Base-by-base conservation (phyloP, 2,113 vertebrate species). In the Protobothrops mucrosquamatus region DNA sequence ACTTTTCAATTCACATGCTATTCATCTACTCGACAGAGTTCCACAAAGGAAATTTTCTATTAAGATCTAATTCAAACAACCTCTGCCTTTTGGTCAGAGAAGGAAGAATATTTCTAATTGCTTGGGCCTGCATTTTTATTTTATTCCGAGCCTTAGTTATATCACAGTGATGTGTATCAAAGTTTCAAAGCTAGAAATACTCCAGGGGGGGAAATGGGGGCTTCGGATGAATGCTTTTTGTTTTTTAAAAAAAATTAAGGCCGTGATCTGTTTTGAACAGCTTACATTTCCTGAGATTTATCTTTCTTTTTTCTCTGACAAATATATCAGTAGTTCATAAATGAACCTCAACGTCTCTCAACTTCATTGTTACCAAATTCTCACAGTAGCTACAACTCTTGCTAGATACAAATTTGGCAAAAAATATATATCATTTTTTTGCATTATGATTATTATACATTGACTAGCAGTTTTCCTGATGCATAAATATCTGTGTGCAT, bases 241-340 rank as follows among this genome's bases (percentile, higher is more conserved):
- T 51, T 52, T 29, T 29, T 87, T n/a, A 18, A 81, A 39, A 81
- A 69, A 43, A 34, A 94, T 86, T 91, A 93, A 95, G 85, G 91
- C 94, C 94, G 91, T 94, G 94, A 96, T 96, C 94, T 95, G 94
- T 96, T 96, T 51, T 94, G 95, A 95, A 2, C 52, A 93, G 85
- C 89, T 93, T 94, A 2, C 90, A 81, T 91, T 95, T 51, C 43
- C 34, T 88, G 95, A 92, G 91, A 93, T 95, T 94, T 95, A 93
- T 95, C 95, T 94, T 69, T 85, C 26, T 91, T 61, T 81, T 89
- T 48, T 91, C 18, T 4, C 34, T 57, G 95, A 92, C 39, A 94
- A 74, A 91, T 91, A 92, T 95, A 94, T 95, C 29, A 14, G 89
- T 91, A 95, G 94, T 92, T 95, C 90, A 91, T 93, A 88, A 92